phyloP scores from a whole-genome alignment of 2,888 invertebrate genomes.

The Rhamnusium bicolor region DNA sequence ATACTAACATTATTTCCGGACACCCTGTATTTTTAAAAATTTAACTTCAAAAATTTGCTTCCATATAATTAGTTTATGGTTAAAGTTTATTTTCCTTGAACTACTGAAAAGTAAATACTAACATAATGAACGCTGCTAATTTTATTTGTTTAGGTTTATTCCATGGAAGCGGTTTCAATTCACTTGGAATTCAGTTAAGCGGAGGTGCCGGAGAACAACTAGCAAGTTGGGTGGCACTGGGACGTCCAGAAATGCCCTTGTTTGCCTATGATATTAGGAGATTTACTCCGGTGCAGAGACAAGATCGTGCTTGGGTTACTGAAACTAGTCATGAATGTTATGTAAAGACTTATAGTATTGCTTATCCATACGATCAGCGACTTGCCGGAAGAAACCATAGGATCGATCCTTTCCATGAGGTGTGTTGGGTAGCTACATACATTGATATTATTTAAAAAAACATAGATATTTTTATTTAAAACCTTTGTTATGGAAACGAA shows the following conservation, averaged over 20 bases:
- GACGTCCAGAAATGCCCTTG: conserved; percentile 89
- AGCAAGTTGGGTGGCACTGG: conserved; percentile 88
- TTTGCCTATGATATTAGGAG: conserved; percentile 89
- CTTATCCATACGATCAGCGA: conserved; percentile 88
- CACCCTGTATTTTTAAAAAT: no score
- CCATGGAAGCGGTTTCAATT: conserved; percentile 92
- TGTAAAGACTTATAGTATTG: conserved; percentile 86
- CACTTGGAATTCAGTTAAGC: conserved; percentile 93
- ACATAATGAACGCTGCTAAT: no score
- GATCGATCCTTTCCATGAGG: conserved; percentile 80
- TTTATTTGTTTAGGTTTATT: conserved; percentile 76
- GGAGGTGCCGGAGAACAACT: conserved; percentile 90
- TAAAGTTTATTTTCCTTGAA: no score
- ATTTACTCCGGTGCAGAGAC: conserved; percentile 83
- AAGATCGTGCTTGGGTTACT: conserved; percentile 82
- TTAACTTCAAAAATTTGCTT: no score
- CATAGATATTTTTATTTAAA: no score
- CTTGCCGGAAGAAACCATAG: conserved; percentile 84
- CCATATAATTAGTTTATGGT: no score
- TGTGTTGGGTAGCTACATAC: no score
- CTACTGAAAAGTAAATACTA: no score
- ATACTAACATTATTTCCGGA: no score
- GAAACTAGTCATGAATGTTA: conserved; percentile 94
- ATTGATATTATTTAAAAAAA: no score
- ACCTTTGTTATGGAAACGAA: no score